Conservation (phyloP, 53 echinoderm and acorn worm genomes). For the Zoroaster sp. region DNA sequence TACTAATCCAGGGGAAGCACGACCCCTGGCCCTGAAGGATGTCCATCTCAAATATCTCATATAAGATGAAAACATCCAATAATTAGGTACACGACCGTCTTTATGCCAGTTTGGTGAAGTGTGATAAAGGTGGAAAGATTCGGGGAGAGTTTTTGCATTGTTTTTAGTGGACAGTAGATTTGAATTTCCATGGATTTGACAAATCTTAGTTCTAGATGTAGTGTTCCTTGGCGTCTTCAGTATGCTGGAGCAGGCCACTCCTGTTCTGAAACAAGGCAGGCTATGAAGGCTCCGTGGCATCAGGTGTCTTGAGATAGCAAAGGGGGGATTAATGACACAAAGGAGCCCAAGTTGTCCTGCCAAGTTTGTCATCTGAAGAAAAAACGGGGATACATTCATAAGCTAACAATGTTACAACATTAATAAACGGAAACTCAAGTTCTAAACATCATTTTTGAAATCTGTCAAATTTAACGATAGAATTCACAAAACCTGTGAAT, state of each 20-base stretch:
- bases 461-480: too few relatives aligned
- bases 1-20: neutral
- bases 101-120: neutral
- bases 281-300: neutral
- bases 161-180: neutral
- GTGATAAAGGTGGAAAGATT: neutral
- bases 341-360: slow-evolving; percentile 1
- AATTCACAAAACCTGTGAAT: too few relatives aligned
- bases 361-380: neutral
- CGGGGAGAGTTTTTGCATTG: neutral
- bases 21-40: neutral
- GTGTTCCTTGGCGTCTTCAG: neutral
- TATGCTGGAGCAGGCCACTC: neutral
- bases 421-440: too few relatives aligned
- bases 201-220: neutral
- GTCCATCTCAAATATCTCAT: neutral
- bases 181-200: neutral
- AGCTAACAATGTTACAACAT: too few relatives aligned
- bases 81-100: neutral
- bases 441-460: too few relatives aligned
- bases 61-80: neutral
- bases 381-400: neutral
- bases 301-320: neutral
- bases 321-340: neutral
- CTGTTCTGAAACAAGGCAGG: neutral